These are phyloP conservation scores for Timandra comae DNA, from an alignment of 2,888 invertebrate species.

Conservation along the genomic window DNA sequence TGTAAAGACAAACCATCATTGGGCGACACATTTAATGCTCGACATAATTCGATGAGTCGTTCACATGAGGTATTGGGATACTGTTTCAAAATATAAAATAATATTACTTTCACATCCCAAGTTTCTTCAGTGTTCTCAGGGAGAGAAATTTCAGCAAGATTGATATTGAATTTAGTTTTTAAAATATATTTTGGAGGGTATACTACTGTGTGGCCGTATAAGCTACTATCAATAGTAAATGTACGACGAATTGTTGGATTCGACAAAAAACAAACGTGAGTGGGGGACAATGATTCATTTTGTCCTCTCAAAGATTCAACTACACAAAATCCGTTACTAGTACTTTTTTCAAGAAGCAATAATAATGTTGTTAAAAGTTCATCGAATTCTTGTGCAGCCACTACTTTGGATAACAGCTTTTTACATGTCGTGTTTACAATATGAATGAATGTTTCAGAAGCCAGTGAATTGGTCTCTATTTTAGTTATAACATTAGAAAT, in stretches of 20 bases:
- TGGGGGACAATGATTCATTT: conserved; percentile 46
- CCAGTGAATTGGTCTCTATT: conserved; percentile 14
- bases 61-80: conserved; percentile 48
- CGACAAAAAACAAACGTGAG: conserved; percentile 43
- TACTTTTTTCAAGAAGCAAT: conserved; percentile 39
- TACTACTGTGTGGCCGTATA: conserved; percentile 40
- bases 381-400: conserved; percentile 53
- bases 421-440: conserved; percentile 34
- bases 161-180: conserved; percentile 62
- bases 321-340: conserved; percentile 37
- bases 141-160: conserved; percentile 56
- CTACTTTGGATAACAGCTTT: conserved; percentile 48
- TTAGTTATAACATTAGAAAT: conserved; percentile 34
- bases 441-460: conserved; percentile 23
- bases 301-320: conserved; percentile 51
- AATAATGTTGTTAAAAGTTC: conserved; percentile 51
- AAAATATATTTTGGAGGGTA: conserved; percentile 60
- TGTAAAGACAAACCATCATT: conserved; percentile 63
- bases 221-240: conserved; percentile 41
- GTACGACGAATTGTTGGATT: conserved; percentile 42
- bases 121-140: conserved; percentile 67
- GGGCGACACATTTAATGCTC: conserved; percentile 49
- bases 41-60: conserved; percentile 51
- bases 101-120: conserved; percentile 63
- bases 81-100: conserved; percentile 61